A percentile compares a stretch with the other conserved stretches of the same genome.
Evolutionary conservation across 1,140 invertebrate genomes (phyloP).

Genomic region (Gerris buenoi): DNA sequence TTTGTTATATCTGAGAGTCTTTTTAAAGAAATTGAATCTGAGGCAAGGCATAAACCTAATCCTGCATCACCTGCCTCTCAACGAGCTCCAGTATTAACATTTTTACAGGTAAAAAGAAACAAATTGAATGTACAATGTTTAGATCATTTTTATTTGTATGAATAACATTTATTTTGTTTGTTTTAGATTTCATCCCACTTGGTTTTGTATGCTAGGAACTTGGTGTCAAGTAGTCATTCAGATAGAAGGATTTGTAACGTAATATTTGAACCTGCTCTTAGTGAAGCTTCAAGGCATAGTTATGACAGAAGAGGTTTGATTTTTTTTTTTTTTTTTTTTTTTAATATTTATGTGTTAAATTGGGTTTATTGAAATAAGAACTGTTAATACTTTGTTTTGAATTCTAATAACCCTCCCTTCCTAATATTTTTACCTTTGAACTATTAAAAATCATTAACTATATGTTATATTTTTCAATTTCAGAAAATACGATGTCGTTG

Average conservation of each 20-base stretch:
- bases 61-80: neutral
- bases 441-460: too few relatives aligned
- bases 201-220: slow-evolving; percentile 46
- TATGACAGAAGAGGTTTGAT: slow-evolving; percentile 15
- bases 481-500: slow-evolving; percentile 11
- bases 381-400: too few relatives aligned
- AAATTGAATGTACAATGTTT: neutral
- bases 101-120: neutral
- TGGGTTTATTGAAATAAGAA: too few relatives aligned
- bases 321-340: neutral
- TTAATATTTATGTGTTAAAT: slow-evolving; percentile 3
- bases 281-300: slow-evolving; percentile 21
- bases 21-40: slow-evolving; percentile 16
- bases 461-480: too few relatives aligned
- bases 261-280: slow-evolving; percentile 31
- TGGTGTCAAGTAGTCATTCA: slow-evolving; percentile 35
- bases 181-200: slow-evolving; percentile 49
- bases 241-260: slow-evolving; percentile 35
- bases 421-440: too few relatives aligned
- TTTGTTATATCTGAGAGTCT: slow-evolving; percentile 33
- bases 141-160: neutral
- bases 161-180: slow-evolving; percentile 2
- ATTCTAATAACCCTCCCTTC: too few relatives aligned
- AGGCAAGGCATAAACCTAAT: slow-evolving; percentile 3
- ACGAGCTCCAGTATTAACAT: neutral